phyloP scores from a whole-genome alignment of 2,113 vertebrate species.

The Serinus canaria region DNA sequence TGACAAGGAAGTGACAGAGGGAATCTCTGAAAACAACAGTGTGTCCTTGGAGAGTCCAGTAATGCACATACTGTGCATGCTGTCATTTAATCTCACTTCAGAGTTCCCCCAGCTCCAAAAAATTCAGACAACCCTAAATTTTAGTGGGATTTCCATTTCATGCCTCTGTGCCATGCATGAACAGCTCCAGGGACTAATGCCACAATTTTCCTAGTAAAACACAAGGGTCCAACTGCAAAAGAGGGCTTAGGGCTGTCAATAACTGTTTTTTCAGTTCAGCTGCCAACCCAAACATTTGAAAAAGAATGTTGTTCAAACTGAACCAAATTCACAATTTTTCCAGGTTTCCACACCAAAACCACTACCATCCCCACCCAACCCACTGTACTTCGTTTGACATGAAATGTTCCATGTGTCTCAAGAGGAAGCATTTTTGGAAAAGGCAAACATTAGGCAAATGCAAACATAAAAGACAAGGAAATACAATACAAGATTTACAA shows the following conservation, averaged over 20 bases:
- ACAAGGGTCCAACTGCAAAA: background rate
- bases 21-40: background rate
- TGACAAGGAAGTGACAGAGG: background rate
- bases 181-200: background rate
- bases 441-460: background rate
- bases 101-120: background rate
- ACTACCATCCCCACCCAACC: background rate
- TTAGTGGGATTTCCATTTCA: slow-evolving; percentile 14
- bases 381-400: background rate
- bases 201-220: slow-evolving; percentile 31
- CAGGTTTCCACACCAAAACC: slow-evolving; percentile 52
- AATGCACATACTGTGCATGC: background rate
- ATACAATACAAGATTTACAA: background rate
- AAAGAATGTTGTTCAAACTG: slow-evolving; percentile 30
- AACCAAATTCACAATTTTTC: slow-evolving; percentile 22
- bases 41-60: background rate
- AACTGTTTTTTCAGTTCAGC: slow-evolving; percentile 20
- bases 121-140: background rate
- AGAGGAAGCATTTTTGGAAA: background rate
- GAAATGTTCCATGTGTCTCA: background rate
- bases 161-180: background rate
- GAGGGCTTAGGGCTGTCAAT: background rate
- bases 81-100: background rate
- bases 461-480: background rate
- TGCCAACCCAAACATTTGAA: slow-evolving; percentile 39